Percentiles rank a stretch among this genome's conserved stretches.
These are phyloP conservation scores for Barnardius zonarius DNA, from an alignment of 2,113 vertebrate genomes.

Conservation along the genomic window DNA sequence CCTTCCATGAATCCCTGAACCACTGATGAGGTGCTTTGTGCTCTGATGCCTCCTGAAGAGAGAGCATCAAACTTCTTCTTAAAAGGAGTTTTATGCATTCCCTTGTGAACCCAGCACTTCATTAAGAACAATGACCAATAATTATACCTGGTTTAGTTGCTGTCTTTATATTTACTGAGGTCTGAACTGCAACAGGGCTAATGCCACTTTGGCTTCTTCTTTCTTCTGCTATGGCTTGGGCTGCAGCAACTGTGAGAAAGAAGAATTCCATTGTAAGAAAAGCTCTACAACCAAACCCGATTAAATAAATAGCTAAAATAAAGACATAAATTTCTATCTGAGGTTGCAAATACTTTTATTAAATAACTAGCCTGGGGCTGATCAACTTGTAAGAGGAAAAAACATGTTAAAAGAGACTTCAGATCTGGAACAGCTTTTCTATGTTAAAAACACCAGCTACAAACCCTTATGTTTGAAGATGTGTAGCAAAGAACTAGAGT, in stretches of 20 bases:
- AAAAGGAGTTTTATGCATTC: background rate
- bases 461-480: background rate
- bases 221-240: constrained; percentile 89
- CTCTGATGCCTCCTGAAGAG: background rate
- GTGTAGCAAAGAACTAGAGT: background rate
- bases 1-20: background rate
- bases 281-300: background rate
- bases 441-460: background rate
- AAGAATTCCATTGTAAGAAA: background rate
- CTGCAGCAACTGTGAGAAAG: constrained; percentile 83
- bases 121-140: background rate
- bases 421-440: background rate
- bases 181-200: constrained; percentile 64
- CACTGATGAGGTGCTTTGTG: background rate
- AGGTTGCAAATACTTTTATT: background rate
- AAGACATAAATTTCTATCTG: background rate
- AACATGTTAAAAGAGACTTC: background rate
- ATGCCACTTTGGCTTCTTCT: constrained; percentile 79
- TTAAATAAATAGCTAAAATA: background rate
- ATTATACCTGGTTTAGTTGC: constrained; percentile 85
- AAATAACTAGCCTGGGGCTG: background rate
- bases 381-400: background rate
- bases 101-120: background rate
- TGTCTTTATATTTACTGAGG: constrained; percentile 59
- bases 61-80: background rate